A percentile compares a stretch with the other conserved stretches of the same genome.
Evolutionary conservation across 2,888 invertebrate species (phyloP).

Genomic region (Eudemis profundana): DNA sequence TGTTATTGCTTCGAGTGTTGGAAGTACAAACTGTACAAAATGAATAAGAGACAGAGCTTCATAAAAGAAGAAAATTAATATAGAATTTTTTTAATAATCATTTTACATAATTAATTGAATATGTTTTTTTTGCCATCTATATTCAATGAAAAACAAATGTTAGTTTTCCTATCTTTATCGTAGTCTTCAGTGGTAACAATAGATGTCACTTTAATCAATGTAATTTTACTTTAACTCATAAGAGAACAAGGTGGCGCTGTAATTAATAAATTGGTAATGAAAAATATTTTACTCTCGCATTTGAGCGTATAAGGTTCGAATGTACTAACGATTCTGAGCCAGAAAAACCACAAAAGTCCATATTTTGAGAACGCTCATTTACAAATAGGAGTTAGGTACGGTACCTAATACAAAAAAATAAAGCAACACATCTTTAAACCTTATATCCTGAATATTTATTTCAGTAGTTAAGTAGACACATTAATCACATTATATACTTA

Average conservation of each 20-base stretch:
- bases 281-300: background rate
- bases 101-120: background rate
- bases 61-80: background rate
- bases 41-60: no score
- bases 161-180: background rate
- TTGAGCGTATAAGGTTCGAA: no score
- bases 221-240: background rate
- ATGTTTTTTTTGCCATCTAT: conserved; percentile 21
- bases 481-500: no score
- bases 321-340: no score
- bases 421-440: no score
- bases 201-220: conserved; percentile 24
- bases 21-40: no score
- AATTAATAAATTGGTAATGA: background rate
- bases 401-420: no score
- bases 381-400: no score
- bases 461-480: no score
- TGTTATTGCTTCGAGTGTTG: conserved; percentile 18
- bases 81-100: background rate
- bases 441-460: no score
- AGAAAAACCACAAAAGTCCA: no score
- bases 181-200: background rate
- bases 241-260: conserved; percentile 13
- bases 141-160: background rate
- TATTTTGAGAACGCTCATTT: no score